A percentile compares a stretch with the other conserved stretches of the same genome.
Conservation (phyloP, 2,797 vertebrate genomes). For the Fratercula arctica region DNA sequence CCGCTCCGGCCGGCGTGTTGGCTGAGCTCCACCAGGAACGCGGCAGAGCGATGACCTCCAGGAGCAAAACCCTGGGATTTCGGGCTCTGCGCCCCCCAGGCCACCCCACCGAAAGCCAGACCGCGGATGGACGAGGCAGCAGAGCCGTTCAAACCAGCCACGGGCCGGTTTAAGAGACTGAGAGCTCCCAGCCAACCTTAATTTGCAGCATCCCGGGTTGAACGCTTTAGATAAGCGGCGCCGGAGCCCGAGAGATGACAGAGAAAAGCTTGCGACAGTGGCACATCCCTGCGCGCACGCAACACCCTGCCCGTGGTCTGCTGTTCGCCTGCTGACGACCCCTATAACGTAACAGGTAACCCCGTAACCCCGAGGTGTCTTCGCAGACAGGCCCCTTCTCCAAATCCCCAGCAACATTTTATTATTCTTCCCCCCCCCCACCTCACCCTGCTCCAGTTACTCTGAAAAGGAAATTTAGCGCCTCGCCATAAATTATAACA, state of each 20-base stretch:
- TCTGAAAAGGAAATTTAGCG: conserved; percentile 50
- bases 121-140: background rate
- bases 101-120: background rate
- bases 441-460: background rate
- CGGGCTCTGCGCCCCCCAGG: background rate
- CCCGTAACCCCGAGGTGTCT: background rate
- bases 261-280: conserved; percentile 11
- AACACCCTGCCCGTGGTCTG: background rate
- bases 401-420: background rate
- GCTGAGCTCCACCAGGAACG: background rate
- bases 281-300: background rate
- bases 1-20: background rate
- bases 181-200: conserved; percentile 61
- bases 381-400: background rate
- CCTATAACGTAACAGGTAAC: background rate
- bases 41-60: background rate
- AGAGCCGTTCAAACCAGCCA: conserved; percentile 48
- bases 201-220: conserved; percentile 73
- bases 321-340: background rate
- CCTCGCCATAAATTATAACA: conserved; percentile 26
- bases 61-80: background rate
- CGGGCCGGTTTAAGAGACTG: conserved; percentile 48
- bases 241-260: conserved; percentile 44
- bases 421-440: background rate
- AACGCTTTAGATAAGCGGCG: conserved; percentile 65